phyloP scores from a whole-genome alignment of 1,140 invertebrate species.

The Ephestia elutella region DNA sequence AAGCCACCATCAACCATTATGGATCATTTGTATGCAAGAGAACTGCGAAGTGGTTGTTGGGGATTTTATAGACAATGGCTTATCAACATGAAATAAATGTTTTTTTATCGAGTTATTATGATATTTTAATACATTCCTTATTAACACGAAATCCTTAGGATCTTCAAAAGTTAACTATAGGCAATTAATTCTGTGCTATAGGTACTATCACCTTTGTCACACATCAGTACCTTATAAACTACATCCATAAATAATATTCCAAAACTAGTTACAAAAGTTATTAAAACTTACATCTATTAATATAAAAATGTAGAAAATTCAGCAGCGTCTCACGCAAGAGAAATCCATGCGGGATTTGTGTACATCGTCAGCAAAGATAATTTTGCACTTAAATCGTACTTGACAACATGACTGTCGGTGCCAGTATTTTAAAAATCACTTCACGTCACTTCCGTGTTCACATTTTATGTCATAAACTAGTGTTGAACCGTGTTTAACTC shows the following conservation, averaged over 20 bases:
- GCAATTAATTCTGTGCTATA: no score
- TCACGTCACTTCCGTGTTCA: slow-evolving; percentile 62
- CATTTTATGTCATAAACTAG: slow-evolving; percentile 38
- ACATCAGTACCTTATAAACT: background rate
- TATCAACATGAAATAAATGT: background rate
- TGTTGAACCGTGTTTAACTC: slow-evolving; percentile 11
- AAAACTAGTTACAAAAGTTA: background rate
- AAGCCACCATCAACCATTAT: background rate
- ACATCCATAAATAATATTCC: background rate
- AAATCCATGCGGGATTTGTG: slow-evolving; percentile 39
- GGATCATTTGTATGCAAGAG: background rate
- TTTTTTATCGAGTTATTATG: no score
- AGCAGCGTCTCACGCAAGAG: slow-evolving; percentile 28
- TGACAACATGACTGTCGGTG: slow-evolving; percentile 49
- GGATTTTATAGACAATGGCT: background rate
- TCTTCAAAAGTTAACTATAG: no score
- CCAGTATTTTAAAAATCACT: slow-evolving; percentile 59
- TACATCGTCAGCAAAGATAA: slow-evolving; percentile 51
- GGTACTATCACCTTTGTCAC: no score
- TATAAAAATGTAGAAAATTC: slow-evolving; percentile 22
- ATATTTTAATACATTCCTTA: no score
- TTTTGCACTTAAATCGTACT: slow-evolving; percentile 66
- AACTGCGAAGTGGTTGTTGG: background rate
- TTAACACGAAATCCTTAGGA: no score
- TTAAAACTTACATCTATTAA: background rate